Percentiles rank a stretch among this genome's conserved stretches.
Evolutionary conservation across 2,797 vertebrate genomes (phyloP).

Genomic region (Eospalax fontanierii): DNA sequence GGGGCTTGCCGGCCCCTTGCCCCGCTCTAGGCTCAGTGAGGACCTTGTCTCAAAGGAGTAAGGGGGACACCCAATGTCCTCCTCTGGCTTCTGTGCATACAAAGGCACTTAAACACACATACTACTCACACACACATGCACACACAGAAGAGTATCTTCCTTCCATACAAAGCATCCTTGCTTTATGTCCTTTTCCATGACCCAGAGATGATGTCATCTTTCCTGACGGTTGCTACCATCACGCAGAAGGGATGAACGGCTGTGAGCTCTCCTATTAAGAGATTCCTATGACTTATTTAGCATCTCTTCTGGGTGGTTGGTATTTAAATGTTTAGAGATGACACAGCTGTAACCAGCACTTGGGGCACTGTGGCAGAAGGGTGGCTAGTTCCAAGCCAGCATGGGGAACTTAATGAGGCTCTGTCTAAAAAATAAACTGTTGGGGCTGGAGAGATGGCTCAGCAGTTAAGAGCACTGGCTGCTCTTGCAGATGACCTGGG

Average conservation of each 20-base stretch:
- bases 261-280: not conserved
- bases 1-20: not conserved
- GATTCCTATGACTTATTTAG: not conserved
- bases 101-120: not conserved
- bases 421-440: not conserved
- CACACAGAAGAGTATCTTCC: not conserved
- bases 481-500: too few relatives aligned
- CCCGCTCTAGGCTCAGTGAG: not conserved
- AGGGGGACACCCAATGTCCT: not conserved
- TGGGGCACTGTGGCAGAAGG: not conserved
- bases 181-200: not conserved
- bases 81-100: not conserved
- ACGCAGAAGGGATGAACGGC: not conserved
- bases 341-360: not conserved
- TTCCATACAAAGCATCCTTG: not conserved
- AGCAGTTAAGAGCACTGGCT: too few relatives aligned
- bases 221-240: not conserved
- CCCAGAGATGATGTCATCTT: not conserved
- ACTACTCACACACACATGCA: not conserved
- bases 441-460: not conserved
- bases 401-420: not conserved
- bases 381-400: not conserved
- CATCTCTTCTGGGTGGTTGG: not conserved
- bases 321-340: not conserved
- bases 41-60: not conserved